These are phyloP conservation scores for Stenurella melanura DNA, from an alignment of 2,888 invertebrate species.

Conservation along the genomic window DNA sequence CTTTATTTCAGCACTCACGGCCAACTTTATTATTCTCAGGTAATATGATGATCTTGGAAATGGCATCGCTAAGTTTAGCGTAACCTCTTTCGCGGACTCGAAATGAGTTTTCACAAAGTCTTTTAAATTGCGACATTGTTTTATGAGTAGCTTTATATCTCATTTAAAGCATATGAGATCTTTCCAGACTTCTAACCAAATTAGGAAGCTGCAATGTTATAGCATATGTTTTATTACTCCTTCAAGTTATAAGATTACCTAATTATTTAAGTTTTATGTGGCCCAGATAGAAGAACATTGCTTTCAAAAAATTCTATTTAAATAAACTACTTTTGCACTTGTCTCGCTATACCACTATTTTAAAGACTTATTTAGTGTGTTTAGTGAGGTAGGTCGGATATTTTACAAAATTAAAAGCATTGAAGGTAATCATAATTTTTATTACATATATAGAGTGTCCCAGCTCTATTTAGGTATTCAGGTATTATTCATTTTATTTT, in stretches of 20 bases:
- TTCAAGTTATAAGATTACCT: slow-evolving; percentile 25
- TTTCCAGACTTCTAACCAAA: slow-evolving; percentile 27
- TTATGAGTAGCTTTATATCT: slow-evolving; percentile 55
- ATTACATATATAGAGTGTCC: too few relatives aligned
- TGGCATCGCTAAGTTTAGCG: slow-evolving; percentile 47
- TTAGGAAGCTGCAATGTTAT: slow-evolving; percentile 30
- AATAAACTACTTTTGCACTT: not conserved
- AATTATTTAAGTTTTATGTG: slow-evolving; percentile 30
- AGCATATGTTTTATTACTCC: slow-evolving; percentile 34
- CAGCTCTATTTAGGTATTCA: too few relatives aligned
- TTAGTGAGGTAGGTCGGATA: too few relatives aligned
- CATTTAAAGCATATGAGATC: slow-evolving; percentile 26
- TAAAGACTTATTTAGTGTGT: too few relatives aligned
- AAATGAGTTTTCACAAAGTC: slow-evolving; percentile 56
- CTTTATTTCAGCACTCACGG: slow-evolving; percentile 38
- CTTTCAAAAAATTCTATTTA: not conserved
- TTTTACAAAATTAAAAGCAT: too few relatives aligned
- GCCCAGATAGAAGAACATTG: slow-evolving; percentile 9
- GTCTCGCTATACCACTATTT: not conserved
- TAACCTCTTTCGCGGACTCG: slow-evolving; percentile 47
- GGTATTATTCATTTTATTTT: too few relatives aligned
- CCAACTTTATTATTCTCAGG: slow-evolving; percentile 50
- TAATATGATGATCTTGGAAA: slow-evolving; percentile 54
- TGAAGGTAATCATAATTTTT: too few relatives aligned
- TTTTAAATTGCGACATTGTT: slow-evolving; percentile 57